Evolutionary conservation across 2,113 vertebrate genomes (phyloP).

Genomic region (Anoura caudifer): DNA sequence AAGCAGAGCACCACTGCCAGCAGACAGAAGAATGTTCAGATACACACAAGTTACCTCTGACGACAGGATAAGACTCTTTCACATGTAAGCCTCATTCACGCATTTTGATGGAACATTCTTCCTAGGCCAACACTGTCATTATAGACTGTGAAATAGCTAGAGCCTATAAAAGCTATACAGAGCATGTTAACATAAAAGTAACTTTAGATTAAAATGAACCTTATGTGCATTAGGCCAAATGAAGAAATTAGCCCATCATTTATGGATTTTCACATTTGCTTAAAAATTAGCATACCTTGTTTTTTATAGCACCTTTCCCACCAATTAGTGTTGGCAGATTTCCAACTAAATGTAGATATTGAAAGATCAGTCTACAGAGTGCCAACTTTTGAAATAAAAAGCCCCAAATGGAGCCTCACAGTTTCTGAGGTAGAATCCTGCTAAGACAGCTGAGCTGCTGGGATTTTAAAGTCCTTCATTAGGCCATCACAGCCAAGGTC

Average conservation of each 20-base stretch:
- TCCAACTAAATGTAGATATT: neutral
- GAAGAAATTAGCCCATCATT: neutral
- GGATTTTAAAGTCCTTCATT: neutral
- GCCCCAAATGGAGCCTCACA: neutral
- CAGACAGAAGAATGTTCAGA: neutral
- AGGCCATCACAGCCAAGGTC: neutral
- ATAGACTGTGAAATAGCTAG: neutral
- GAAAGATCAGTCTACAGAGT: neutral
- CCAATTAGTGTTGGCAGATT: neutral
- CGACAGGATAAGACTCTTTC: neutral
- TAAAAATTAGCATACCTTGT: neutral
- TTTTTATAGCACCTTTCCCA: neutral
- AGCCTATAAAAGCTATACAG: neutral
- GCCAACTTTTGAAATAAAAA: neutral
- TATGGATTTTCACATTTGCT: constrained; percentile 14
- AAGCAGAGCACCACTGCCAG: neutral
- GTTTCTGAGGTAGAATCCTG: neutral
- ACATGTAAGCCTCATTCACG: neutral
- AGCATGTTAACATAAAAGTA: neutral
- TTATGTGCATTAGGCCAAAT: neutral
- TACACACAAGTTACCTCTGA: neutral
- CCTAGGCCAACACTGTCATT: neutral
- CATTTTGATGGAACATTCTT: neutral
- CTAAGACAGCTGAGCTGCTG: neutral
- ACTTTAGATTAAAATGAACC: neutral